These are phyloP conservation scores for Erebia palarica DNA, from an alignment of 2,888 invertebrate genomes.

Conservation along the genomic window DNA sequence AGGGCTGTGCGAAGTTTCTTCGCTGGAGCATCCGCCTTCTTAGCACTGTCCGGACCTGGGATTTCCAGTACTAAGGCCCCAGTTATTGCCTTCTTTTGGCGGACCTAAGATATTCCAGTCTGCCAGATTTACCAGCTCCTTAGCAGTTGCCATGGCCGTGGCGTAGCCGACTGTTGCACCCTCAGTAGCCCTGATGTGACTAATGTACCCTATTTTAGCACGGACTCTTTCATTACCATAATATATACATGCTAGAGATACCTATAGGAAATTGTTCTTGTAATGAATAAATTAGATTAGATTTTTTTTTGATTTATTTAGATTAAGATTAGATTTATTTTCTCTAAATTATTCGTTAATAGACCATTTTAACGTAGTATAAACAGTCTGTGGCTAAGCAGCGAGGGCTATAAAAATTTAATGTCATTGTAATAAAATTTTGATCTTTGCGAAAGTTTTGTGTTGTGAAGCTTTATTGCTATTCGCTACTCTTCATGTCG, in stretches of 20 bases:
- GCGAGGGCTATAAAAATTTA: slow-evolving; percentile 8
- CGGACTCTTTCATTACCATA: no score
- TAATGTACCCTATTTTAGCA: no score
- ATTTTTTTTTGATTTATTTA: slow-evolving; percentile 4
- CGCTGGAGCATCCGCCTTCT: no score
- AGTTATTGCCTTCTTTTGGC: no score
- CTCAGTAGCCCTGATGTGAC: no score
- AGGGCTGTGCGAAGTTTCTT: no score
- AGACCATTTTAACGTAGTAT: slow-evolving; percentile 7
- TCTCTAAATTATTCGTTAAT: not conserved
- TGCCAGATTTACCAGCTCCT: no score
- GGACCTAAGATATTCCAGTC: no score
- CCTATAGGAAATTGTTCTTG: not conserved
- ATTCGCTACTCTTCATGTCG: not conserved
- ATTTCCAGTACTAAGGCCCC: no score
- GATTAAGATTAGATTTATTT: slow-evolving; percentile 1
- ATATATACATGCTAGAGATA: not conserved
- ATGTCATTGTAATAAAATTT: slow-evolving; percentile 1
- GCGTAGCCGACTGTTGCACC: no score
- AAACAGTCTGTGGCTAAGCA: slow-evolving; percentile 6
- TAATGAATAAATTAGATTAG: not conserved
- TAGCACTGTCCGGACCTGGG: no score
- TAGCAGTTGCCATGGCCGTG: no score
- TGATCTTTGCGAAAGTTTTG: not conserved
- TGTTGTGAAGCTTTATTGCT: slow-evolving; percentile 2